Evolutionary conservation across 2,113 vertebrate species (phyloP).

Genomic region (Dendrocopos noguchii): DNA sequence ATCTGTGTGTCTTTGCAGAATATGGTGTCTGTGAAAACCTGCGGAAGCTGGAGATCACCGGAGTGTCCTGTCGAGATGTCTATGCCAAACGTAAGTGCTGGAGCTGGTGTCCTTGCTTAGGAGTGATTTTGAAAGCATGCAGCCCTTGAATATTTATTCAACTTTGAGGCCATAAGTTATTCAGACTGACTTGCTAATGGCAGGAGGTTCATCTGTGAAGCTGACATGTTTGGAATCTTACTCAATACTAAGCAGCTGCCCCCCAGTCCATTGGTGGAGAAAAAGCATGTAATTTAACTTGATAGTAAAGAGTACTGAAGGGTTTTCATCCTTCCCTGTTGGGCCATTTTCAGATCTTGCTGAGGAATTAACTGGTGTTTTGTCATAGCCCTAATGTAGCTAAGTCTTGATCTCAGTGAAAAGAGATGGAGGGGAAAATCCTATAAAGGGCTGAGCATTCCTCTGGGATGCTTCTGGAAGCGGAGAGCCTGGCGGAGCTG

Average conservation of each 20-base stretch:
- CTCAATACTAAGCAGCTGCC: not conserved
- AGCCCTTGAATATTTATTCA: not conserved
- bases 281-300: not conserved
- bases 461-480: not conserved
- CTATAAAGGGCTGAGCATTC: not conserved
- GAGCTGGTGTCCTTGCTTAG: not conserved
- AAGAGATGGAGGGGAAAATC: not conserved
- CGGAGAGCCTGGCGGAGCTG: not conserved
- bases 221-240: not conserved
- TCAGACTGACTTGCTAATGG: not conserved
- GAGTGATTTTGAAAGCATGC: not conserved
- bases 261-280: not conserved
- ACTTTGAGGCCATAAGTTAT: not conserved
- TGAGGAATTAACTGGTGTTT: not conserved
- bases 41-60: conserved; percentile 89
- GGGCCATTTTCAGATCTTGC: not conserved
- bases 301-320: not conserved
- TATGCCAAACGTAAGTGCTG: conserved; percentile 93
- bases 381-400: not conserved
- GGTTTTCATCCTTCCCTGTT: not conserved
- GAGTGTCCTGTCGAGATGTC: conserved; percentile 89
- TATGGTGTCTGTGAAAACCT: conserved; percentile 92
- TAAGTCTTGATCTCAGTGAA: not conserved
- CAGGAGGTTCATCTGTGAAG: not conserved
- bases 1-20: conserved; percentile 79